Evolutionary conservation across 2,888 invertebrate species (phyloP).

Genomic region (Drosophila lacicola): DNA sequence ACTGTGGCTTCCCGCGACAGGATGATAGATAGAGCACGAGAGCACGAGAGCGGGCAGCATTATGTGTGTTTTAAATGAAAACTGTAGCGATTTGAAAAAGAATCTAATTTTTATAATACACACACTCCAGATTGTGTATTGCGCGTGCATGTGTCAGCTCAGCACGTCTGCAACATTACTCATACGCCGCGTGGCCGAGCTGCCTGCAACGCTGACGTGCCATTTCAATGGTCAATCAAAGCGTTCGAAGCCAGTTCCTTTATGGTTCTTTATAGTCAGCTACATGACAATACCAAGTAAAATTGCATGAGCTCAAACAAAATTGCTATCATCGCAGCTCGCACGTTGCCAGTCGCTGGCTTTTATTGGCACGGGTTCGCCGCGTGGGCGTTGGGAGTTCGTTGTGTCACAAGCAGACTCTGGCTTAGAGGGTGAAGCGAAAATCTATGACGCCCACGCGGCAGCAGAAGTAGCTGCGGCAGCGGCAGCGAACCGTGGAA

Average conservation of each 20-base stretch:
- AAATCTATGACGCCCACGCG: constrained; percentile 59
- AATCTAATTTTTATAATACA: constrained; percentile 6
- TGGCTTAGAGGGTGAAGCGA: constrained; percentile 18
- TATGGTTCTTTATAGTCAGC: constrained; percentile 48
- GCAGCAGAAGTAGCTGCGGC: constrained; percentile 17
- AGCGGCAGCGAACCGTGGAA: constrained; percentile 27
- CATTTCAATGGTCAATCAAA: constrained; percentile 79
- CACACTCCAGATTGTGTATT: not conserved
- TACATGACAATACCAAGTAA: constrained; percentile 66
- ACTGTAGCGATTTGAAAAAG: not conserved
- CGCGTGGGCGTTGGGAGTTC: not conserved
- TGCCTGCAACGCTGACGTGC: constrained; percentile 58
- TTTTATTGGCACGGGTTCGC: constrained; percentile 5
- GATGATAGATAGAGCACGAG: not conserved
- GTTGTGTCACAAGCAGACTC: constrained; percentile 15
- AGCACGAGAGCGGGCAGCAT: constrained; percentile 1
- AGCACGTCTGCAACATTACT: constrained; percentile 63
- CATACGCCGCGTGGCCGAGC: constrained; percentile 65
- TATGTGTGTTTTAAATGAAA: not conserved
- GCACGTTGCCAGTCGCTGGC: not conserved
- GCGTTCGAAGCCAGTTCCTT: constrained; percentile 51
- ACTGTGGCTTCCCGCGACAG: not conserved
- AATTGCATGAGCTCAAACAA: constrained; percentile 67
- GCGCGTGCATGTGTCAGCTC: constrained; percentile 36
- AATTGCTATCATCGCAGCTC: constrained; percentile 59